Percentiles rank a stretch among this genome's conserved stretches.
Evolutionary conservation across 1,140 invertebrate genomes (phyloP).

Genomic region (Amyelois transitella): DNA sequence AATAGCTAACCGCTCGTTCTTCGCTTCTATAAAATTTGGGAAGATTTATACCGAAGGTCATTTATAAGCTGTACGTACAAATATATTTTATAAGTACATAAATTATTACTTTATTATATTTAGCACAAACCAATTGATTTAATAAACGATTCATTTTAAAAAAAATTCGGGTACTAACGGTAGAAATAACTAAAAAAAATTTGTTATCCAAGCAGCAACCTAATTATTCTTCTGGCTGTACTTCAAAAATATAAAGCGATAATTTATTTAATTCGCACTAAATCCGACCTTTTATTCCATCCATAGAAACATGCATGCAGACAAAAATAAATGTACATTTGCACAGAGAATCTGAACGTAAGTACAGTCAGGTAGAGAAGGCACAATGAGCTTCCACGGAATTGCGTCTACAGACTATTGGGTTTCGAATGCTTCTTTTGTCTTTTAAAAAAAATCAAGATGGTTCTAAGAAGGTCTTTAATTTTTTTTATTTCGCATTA

Average conservation of each 20-base stretch:
- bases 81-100: no score
- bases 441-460: neutral
- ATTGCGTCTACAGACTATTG: neutral
- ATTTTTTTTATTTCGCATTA: slow-evolving; percentile 2
- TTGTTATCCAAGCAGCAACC: no score
- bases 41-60: no score
- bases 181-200: slow-evolving; percentile 34
- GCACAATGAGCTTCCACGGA: neutral
- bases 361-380: neutral
- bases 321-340: neutral
- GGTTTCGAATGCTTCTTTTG: neutral
- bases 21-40: no score
- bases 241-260: neutral
- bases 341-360: neutral
- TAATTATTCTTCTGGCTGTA: no score
- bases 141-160: slow-evolving; percentile 62
- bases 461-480: neutral
- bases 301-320: neutral
- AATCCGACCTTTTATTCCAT: neutral
- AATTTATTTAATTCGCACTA: no score
- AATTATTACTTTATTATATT: no score
- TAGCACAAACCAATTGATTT: no score
- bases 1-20: no score
- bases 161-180: slow-evolving; percentile 48
- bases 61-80: no score